Conservation (phyloP, 2,113 vertebrate species). For the Lepus timidus region DNA sequence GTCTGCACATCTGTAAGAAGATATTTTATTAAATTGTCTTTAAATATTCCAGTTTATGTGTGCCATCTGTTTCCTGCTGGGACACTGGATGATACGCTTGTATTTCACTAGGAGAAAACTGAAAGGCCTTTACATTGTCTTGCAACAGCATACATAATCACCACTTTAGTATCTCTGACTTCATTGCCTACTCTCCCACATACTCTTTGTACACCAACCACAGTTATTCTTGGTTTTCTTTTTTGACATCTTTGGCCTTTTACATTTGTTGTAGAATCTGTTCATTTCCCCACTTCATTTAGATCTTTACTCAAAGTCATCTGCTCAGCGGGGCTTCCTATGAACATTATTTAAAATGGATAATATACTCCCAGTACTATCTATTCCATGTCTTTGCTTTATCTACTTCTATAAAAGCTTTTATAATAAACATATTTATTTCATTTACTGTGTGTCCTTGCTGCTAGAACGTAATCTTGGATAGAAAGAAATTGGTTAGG, state of each 20-base stretch:
- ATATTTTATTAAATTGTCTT: neutral
- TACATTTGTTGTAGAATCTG: neutral
- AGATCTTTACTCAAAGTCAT: neutral
- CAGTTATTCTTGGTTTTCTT: neutral
- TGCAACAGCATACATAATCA: neutral
- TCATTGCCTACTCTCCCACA: neutral
- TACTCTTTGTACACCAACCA: neutral
- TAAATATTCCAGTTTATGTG: neutral
- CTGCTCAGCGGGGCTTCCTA: neutral
- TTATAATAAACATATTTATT: neutral
- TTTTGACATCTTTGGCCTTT: neutral
- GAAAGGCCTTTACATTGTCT: neutral
- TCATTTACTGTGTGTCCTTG: neutral
- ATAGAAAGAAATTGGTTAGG: neutral
- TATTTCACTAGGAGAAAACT: neutral
- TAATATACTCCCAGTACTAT: neutral
- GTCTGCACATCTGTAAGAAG: neutral
- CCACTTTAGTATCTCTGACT: neutral
- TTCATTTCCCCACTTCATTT: neutral
- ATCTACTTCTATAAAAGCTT: neutral
- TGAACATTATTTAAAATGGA: neutral
- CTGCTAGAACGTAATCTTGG: neutral
- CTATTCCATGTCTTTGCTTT: neutral
- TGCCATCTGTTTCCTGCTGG: neutral
- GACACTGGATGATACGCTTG: neutral